Evolutionary conservation across 2,113 vertebrate genomes (phyloP), one percentile per base, ranked within the genome.

Genomic region (Willisornis vidua): DNA sequence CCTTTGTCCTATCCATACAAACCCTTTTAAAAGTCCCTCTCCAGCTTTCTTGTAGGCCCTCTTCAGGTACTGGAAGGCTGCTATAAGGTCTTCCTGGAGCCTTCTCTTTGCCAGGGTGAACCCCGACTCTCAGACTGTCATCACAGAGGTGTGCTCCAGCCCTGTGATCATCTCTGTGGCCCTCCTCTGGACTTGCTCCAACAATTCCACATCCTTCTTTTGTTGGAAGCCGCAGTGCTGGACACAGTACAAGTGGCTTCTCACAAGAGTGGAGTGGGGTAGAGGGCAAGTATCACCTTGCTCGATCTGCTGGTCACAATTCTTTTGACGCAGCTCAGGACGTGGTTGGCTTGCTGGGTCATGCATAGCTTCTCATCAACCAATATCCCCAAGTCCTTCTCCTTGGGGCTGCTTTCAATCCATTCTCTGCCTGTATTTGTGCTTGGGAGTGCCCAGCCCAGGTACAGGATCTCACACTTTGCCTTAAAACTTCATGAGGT

Each of bases 401-500:
- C 54, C 24, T 31, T n/a, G 39, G 19, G 28, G 13, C 16, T 68
- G 29, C 45, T 83, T 35, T 62, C 48, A 48, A 5, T 48, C n/a
- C 24, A 23, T 83, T 48, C 24, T 54, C 14, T 31, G 6, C 9
- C 41, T 70, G 78, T 31, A 62, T 55, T 89, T 55, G 25, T 48
- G 11, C 29, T 72, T 70, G n/a, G 20, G 17, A 25, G 62, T 83
- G 48, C 17, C 54, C 0, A 0, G 12, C 14, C 8, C 9, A 31
- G 14, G 29, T 35, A 49, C 39, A 54, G 11, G 61, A 23, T 45
- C 49, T 54, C 9, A 19, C 46, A 17, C 29, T 68, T 59, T 54
- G 19, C 25, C 29, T 41, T 35, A 17, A n/a, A 62, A 10, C 18
- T 62, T 55, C 25, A 48, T 26, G 87, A 48, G 14, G 7, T 55